Conservation (phyloP, 2,888 invertebrate genomes). For the Diarsia mendica region DNA sequence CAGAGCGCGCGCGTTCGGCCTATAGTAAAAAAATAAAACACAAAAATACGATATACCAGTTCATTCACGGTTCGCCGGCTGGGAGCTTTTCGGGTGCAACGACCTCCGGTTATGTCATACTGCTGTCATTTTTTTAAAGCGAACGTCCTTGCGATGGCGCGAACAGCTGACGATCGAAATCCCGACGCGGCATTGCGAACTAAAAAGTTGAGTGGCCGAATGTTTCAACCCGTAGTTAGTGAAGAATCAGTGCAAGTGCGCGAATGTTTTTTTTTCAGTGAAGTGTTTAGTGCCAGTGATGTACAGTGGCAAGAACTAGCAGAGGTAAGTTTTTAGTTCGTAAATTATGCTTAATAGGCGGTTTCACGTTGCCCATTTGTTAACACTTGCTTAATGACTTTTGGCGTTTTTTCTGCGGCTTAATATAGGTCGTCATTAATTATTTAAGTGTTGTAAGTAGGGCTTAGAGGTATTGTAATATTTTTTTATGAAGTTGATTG, state of each 20-base stretch:
- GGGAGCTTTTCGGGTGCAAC: conserved; percentile 79
- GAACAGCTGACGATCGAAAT: conserved; percentile 82
- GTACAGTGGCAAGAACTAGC: conserved; percentile 39
- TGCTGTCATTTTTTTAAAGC: conserved; percentile 74
- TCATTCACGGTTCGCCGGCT: conserved; percentile 83
- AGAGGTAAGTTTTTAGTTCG: conserved; percentile 63
- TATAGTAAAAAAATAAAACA: conserved; percentile 67
- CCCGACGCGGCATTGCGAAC: conserved; percentile 53
- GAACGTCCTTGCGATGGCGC: conserved; percentile 83
- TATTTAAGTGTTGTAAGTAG: conserved; percentile 38
- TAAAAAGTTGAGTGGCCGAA: conserved; percentile 61
- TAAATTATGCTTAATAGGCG: conserved; percentile 37
- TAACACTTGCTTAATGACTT: conserved; percentile 53
- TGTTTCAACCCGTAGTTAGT: conserved; percentile 49
- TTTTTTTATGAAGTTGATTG: conserved; percentile 35
- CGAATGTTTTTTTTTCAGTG: conserved; percentile 66
- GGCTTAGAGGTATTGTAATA: conserved; percentile 30
- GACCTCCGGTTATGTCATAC: conserved; percentile 80
- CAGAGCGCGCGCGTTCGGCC: conserved; percentile 81
- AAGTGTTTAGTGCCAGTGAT: conserved; percentile 69
- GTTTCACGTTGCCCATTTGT: conserved; percentile 44
- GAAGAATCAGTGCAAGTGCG: conserved; percentile 66
- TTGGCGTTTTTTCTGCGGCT: conserved; percentile 41
- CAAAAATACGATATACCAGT: conserved; percentile 78
- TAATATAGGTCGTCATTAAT: conserved; percentile 35